phyloP scores from a whole-genome alignment of 2,113 vertebrate genomes.

The Malurus cyaneus region DNA sequence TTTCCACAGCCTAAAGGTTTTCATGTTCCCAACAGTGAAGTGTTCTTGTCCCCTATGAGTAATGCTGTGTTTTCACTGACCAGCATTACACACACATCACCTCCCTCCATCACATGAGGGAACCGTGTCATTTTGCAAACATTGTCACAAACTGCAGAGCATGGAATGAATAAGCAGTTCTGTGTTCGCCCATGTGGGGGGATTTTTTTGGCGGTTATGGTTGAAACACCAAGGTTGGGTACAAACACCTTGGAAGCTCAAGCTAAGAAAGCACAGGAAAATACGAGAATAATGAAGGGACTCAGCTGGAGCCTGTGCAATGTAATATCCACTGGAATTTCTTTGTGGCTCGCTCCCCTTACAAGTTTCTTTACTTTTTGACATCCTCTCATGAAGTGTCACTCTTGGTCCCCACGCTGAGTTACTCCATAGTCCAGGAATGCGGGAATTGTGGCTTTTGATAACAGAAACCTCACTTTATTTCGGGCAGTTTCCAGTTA shows the following conservation, averaged over 20 bases:
- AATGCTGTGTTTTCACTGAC: conserved; percentile 67
- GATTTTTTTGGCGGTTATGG: not conserved
- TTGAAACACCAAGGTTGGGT: not conserved
- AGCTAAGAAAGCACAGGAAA: not conserved
- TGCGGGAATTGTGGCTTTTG: not conserved
- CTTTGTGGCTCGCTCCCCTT: not conserved
- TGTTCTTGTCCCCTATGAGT: conserved; percentile 64
- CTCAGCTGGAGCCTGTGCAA: not conserved
- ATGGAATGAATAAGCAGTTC: conserved; percentile 52
- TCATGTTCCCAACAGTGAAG: conserved; percentile 49
- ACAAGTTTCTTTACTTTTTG: not conserved
- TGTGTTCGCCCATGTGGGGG: not conserved
- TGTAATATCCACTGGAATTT: not conserved
- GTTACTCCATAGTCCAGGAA: not conserved
- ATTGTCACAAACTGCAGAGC: conserved; percentile 26
- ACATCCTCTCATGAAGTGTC: not conserved
- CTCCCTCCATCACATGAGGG: conserved; percentile 69
- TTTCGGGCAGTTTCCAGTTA: not conserved
- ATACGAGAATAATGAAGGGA: not conserved
- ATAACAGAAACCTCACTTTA: not conserved
- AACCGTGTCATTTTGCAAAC: conserved; percentile 60
- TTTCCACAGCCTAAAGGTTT: conserved; percentile 65
- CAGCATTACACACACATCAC: conserved; percentile 51
- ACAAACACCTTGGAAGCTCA: not conserved
- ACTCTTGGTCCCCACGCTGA: not conserved